Conservation (phyloP, 2,888 invertebrate species). For the Panzeria rudis region DNA sequence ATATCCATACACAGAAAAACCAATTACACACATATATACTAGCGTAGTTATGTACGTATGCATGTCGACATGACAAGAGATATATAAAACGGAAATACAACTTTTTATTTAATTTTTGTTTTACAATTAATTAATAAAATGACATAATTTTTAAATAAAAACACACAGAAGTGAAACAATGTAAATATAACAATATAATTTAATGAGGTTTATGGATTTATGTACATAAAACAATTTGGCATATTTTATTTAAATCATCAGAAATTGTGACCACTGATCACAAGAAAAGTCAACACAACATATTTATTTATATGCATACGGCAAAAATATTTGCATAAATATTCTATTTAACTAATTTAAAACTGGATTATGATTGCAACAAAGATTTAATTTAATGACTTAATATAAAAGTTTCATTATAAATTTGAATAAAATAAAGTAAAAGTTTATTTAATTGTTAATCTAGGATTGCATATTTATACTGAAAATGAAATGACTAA, state of each 20-base stretch:
- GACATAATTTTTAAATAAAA: slow-evolving; percentile 49
- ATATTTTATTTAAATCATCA: neutral
- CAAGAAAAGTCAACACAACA: neutral
- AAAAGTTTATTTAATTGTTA: no score
- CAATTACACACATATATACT: neutral
- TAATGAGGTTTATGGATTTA: slow-evolving; percentile 6
- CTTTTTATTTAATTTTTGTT: slow-evolving; percentile 25
- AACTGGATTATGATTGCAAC: slow-evolving; percentile 1
- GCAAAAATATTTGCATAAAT: neutral
- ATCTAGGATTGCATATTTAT: no score
- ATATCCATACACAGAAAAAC: neutral
- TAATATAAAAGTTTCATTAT: no score
- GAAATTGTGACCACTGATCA: neutral
- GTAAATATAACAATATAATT: slow-evolving; percentile 19
- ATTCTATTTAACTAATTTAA: slow-evolving; percentile 3
- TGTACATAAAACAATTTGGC: neutral
- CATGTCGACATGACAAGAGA: neutral
- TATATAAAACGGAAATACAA: slow-evolving; percentile 51
- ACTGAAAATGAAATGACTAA: no score
- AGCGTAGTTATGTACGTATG: neutral
- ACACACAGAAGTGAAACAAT: slow-evolving; percentile 16
- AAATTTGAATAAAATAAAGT: no score
- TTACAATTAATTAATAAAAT: slow-evolving; percentile 61
- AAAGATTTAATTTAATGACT: no score
- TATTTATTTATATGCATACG: neutral